Evolutionary conservation across 1,140 invertebrate species (phyloP).

Genomic region (Pararge aegeria): DNA sequence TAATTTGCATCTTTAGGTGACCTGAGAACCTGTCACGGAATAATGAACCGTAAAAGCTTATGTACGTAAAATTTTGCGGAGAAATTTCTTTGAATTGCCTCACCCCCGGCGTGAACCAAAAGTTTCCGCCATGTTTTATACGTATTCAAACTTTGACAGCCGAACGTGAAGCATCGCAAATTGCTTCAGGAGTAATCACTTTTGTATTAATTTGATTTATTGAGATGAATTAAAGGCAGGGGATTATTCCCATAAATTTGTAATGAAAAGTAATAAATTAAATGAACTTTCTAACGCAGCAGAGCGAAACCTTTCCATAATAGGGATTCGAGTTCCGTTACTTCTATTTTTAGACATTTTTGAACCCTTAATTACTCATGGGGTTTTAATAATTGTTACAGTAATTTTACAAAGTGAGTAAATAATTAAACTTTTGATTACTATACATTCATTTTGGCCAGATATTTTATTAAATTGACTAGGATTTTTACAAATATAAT

Average conservation of each 20-base stretch:
- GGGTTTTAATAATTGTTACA: no score
- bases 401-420: no score
- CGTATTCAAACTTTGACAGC: not conserved
- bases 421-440: no score
- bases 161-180: not conserved
- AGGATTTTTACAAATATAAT: no score
- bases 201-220: constrained; percentile 7
- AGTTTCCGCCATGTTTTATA: not conserved
- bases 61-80: not conserved
- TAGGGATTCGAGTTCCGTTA: not conserved
- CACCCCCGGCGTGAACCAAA: not conserved
- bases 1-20: constrained; percentile 7
- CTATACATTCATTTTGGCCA: no score
- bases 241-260: not conserved
- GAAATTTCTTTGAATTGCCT: constrained; percentile 1
- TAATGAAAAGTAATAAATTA: not conserved
- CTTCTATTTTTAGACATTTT: no score
- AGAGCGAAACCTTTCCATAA: not conserved
- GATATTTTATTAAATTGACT: no score
- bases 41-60: not conserved
- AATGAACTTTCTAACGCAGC: not conserved
- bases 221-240: not conserved
- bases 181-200: not conserved
- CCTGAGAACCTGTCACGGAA: not conserved
- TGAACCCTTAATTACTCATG: no score